These are phyloP conservation scores for Girardinus metallicus DNA, from an alignment of 2,797 vertebrate genomes.

Conservation along the genomic window DNA sequence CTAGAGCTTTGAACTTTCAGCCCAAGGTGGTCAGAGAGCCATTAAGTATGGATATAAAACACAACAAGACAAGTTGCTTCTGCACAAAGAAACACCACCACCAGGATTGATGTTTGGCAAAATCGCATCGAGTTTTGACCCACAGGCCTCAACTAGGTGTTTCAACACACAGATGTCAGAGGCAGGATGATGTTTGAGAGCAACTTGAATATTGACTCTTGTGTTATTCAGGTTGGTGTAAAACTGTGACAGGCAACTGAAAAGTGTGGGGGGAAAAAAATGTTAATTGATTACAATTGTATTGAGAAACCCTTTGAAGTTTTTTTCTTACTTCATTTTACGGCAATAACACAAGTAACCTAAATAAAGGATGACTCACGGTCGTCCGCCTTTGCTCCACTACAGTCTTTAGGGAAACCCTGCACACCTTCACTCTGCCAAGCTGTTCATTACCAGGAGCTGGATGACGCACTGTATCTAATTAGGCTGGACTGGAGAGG, in stretches of 20 bases:
- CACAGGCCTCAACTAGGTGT: not conserved
- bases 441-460: slow-evolving; percentile 53
- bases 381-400: not conserved
- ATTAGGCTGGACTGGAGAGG: slow-evolving; percentile 57
- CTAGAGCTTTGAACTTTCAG: not conserved
- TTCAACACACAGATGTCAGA: not conserved
- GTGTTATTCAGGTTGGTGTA: not conserved
- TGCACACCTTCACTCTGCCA: slow-evolving; percentile 34
- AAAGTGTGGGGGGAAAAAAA: not conserved
- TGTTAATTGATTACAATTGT: not conserved
- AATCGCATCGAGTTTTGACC: not conserved
- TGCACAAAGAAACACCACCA: not conserved
- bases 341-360: not conserved
- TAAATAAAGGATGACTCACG: not conserved
- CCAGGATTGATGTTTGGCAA: not conserved
- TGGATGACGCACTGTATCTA: slow-evolving; percentile 50
- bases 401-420: slow-evolving; percentile 27
- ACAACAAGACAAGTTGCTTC: not conserved
- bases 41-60: not conserved
- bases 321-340: not conserved
- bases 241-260: not conserved
- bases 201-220: not conserved
- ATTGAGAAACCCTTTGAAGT: not conserved
- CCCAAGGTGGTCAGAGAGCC: not conserved
- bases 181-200: not conserved